A percentile compares a stretch with the other conserved stretches of the same genome.
Conservation (phyloP, 2,113 vertebrate genomes). For the Ivindomyrus marchei region DNA sequence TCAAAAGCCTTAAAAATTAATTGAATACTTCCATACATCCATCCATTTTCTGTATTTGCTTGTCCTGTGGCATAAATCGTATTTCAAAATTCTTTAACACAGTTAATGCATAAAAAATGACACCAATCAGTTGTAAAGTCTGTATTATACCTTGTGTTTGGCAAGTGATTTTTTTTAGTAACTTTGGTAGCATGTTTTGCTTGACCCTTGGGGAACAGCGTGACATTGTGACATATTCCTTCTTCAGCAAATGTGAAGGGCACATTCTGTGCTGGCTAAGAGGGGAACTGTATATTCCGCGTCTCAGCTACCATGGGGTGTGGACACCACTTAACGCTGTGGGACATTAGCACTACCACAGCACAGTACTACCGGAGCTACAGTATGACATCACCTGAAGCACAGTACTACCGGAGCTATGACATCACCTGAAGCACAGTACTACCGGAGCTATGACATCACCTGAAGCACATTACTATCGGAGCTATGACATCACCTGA, state of each 20-base stretch:
- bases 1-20: background rate
- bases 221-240: background rate
- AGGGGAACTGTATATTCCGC: background rate
- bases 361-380: no score
- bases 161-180: background rate
- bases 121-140: background rate
- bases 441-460: no score
- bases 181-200: background rate
- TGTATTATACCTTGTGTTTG: background rate
- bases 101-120: background rate
- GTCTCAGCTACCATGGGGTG: background rate
- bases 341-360: background rate
- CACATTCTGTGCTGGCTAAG: background rate
- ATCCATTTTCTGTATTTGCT: background rate
- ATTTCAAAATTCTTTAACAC: background rate
- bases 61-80: background rate
- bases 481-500: no score
- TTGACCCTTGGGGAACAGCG: background rate
- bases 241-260: background rate
- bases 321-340: background rate
- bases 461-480: no score
- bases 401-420: no score
- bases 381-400: no score
- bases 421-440: no score
- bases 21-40: background rate